Evolutionary conservation across 1,140 invertebrate genomes (phyloP).

Genomic region (Rhopalosiphum maidis): DNA sequence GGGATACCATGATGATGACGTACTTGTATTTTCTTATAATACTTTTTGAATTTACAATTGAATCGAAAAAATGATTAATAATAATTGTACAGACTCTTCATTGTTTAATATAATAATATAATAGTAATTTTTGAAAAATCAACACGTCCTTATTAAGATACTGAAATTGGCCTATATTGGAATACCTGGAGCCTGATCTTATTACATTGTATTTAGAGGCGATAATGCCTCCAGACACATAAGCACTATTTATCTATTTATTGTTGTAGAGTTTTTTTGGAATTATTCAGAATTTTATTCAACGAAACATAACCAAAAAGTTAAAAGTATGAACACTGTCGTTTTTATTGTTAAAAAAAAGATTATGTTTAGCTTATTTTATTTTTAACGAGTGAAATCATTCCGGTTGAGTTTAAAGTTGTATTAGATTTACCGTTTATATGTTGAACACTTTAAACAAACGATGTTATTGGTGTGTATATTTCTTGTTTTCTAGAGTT

Average conservation of each 20-base stretch:
- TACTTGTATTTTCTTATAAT: no score
- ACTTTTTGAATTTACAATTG: no score
- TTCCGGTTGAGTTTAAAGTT: background rate
- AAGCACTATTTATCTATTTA: background rate
- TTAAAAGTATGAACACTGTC: background rate
- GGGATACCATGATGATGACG: no score
- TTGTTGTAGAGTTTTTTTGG: no score
- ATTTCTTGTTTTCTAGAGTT: background rate
- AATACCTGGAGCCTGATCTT: background rate
- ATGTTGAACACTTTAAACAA: background rate
- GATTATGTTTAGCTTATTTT: background rate
- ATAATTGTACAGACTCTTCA: no score
- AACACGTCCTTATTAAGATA: no score
- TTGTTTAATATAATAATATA: no score
- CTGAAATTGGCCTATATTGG: no score
- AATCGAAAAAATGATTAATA: no score
- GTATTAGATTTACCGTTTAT: background rate
- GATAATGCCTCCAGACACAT: background rate
- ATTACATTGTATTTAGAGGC: background rate
- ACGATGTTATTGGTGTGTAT: background rate
- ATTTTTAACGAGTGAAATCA: constrained; percentile 2
- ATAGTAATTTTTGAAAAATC: no score
- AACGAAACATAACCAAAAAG: background rate
- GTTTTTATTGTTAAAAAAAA: background rate
- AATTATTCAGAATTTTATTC: background rate